A percentile compares a stretch with the other conserved stretches of the same genome.
phyloP scores from a whole-genome alignment of 2,888 invertebrate species.

The Julus scanicus region DNA sequence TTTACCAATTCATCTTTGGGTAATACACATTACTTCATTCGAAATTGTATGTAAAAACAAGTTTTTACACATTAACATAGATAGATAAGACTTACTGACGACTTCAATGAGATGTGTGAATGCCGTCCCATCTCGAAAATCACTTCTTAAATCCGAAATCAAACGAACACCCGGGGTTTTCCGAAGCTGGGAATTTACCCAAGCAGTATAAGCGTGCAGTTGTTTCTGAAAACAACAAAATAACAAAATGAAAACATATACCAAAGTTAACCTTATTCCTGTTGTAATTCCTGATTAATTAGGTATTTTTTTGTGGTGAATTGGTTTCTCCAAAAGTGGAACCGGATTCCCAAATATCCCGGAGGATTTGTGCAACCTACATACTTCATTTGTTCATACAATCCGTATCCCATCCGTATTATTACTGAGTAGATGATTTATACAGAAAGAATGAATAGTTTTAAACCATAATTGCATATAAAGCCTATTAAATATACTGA shows the following conservation, averaged over 20 bases:
- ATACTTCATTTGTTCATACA: neutral
- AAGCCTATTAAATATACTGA: neutral
- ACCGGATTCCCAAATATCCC: constrained; percentile 1
- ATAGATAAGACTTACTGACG: constrained; percentile 64
- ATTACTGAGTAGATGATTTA: neutral
- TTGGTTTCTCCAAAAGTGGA: neutral
- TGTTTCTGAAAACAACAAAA: constrained; percentile 60
- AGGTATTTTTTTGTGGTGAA: neutral
- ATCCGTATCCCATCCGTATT: neutral
- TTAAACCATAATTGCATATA: neutral
- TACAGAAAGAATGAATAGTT: neutral
- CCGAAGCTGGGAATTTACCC: constrained; percentile 69
- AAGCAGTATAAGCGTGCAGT: constrained; percentile 67
- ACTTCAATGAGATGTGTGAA: constrained; percentile 67
- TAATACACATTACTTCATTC: constrained; percentile 7
- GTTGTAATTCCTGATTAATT: neutral
- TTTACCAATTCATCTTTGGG: neutral
- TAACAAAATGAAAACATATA: neutral
- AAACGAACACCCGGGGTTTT: constrained; percentile 65
- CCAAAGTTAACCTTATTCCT: neutral
- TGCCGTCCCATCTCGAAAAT: constrained; percentile 67
- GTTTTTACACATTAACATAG: neutral
- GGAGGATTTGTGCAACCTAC: neutral
- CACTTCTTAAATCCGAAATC: constrained; percentile 66
- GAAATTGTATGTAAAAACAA: neutral